These are phyloP conservation scores for Homarus gammarus DNA, from an alignment of 2,888 invertebrate species.

Conservation along the genomic window DNA sequence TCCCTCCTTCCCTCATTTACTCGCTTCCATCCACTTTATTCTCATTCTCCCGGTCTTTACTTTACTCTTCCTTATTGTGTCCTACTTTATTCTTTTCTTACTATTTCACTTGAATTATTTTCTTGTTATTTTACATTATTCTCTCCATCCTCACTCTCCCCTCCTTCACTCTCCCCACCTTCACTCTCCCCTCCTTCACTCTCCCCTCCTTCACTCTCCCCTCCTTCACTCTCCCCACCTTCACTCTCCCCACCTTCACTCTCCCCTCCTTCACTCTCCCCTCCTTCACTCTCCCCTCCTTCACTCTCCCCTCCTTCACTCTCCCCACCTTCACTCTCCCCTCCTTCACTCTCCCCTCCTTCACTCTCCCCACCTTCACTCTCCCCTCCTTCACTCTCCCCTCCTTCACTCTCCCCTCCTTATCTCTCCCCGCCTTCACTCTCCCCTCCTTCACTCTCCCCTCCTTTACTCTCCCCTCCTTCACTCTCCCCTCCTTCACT, in stretches of 20 bases:
- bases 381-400: not conserved
- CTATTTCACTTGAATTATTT: too few species aligned
- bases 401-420: not conserved
- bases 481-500: not conserved
- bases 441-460: not conserved
- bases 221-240: not conserved
- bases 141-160: not conserved
- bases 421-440: not conserved
- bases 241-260: constrained; percentile 22
- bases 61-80: not conserved
- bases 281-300: not conserved
- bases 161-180: not conserved
- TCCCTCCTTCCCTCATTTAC: not conserved
- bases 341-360: not conserved
- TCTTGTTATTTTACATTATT: not conserved
- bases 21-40: constrained; percentile 13
- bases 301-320: not conserved
- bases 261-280: not conserved
- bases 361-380: not conserved
- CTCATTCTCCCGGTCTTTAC: not conserved
- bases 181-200: constrained; percentile 6
- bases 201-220: constrained; percentile 23
- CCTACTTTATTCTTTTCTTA: not conserved
- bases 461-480: constrained; percentile 3
- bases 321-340: not conserved